phyloP scores from a whole-genome alignment of 2,797 vertebrate genomes.

The Chiroxiphia lanceolata region DNA sequence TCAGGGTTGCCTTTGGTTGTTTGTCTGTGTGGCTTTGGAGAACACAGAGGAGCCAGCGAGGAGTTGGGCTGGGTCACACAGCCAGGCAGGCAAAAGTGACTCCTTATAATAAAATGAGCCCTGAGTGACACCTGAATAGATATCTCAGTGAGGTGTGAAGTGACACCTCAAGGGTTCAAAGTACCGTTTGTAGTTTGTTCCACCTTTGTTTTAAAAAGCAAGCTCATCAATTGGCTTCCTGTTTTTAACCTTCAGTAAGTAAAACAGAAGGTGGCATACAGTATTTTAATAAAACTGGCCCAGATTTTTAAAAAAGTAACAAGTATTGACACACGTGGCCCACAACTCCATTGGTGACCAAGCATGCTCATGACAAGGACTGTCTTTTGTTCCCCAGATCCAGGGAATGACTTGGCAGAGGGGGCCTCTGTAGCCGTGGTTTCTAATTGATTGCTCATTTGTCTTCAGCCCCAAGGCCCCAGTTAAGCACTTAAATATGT shows the following conservation, averaged over 20 bases:
- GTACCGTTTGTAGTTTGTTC: background rate
- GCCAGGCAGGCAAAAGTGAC: background rate
- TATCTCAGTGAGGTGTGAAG: background rate
- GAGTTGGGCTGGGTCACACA: background rate
- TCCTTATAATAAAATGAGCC: background rate
- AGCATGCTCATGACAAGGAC: background rate
- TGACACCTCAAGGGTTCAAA: background rate
- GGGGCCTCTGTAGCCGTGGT: background rate
- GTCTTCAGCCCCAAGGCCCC: constrained; percentile 39
- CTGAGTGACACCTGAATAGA: background rate
- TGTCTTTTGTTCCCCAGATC: background rate
- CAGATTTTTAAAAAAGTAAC: background rate
- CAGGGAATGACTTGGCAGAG: constrained; percentile 6
- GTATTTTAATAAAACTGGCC: background rate
- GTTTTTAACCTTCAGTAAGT: background rate
- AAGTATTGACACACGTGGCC: background rate
- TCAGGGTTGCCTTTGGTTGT: background rate
- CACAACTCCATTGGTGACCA: background rate
- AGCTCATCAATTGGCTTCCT: background rate
- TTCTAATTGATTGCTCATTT: constrained; percentile 41
- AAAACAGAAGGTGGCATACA: background rate
- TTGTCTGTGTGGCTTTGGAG: background rate
- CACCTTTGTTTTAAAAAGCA: background rate
- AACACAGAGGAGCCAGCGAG: background rate
- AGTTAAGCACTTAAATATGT: constrained; percentile 45